Evolutionary conservation across 2,113 vertebrate species (phyloP).

Genomic region (Lipophrys pholis): DNA sequence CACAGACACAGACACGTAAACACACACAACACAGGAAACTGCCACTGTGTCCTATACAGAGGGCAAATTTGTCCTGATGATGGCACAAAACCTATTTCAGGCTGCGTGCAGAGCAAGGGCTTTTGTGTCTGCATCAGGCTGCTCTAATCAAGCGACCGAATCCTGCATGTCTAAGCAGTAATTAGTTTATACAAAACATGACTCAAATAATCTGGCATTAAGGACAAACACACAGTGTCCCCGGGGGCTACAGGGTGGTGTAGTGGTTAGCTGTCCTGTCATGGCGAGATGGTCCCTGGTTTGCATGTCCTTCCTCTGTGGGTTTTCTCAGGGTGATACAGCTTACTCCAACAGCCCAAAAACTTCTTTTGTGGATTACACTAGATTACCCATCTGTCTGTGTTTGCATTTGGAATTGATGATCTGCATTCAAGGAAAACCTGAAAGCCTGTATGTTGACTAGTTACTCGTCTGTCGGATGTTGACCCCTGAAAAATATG

Average conservation of each 20-base stretch:
- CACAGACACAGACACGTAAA: neutral
- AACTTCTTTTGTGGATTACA: too few relatives aligned
- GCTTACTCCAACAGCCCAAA: too few relatives aligned
- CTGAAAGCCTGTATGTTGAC: too few relatives aligned
- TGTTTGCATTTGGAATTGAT: too few relatives aligned
- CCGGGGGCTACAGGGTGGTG: too few relatives aligned
- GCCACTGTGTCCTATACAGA: slow-evolving; percentile 36
- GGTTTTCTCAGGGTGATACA: too few relatives aligned
- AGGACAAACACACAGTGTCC: slow-evolving; percentile 13
- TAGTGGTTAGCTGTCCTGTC: too few relatives aligned
- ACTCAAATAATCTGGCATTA: slow-evolving; percentile 46
- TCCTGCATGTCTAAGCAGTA: slow-evolving; percentile 68
- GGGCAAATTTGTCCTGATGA: slow-evolving; percentile 59
- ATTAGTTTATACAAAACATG: slow-evolving; percentile 73
- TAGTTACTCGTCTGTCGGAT: too few relatives aligned
- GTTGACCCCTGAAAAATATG: neutral
- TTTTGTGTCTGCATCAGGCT: slow-evolving; percentile 54
- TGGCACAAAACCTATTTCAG: slow-evolving; percentile 50
- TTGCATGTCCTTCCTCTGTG: too few relatives aligned
- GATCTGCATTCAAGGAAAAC: too few relatives aligned
- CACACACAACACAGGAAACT: neutral
- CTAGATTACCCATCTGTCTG: too few relatives aligned
- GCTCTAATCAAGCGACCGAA: slow-evolving; percentile 63
- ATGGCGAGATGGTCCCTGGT: too few relatives aligned
- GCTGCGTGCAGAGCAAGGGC: slow-evolving; percentile 45